These are phyloP conservation scores for Nixonia krombeini DNA, from an alignment of 1,140 invertebrate species.

Conservation along the genomic window DNA sequence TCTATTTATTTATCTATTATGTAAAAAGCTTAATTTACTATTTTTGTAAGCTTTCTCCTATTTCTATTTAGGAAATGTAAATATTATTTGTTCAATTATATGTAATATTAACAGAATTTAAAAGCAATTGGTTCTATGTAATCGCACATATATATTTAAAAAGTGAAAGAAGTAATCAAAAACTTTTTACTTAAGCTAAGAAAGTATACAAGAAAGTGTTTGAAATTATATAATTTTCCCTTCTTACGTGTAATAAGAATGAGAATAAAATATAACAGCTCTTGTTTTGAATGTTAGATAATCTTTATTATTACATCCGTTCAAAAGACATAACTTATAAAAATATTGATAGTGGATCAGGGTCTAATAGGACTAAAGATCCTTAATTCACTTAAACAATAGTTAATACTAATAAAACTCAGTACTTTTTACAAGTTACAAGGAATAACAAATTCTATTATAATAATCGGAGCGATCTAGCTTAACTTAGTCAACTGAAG, in stretches of 20 bases:
- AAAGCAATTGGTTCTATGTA: no score
- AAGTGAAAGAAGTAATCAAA: no score
- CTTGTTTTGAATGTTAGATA: constrained; percentile 68
- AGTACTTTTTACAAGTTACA: constrained; percentile 72
- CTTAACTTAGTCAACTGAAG: constrained; percentile 58
- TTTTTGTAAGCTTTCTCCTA: no score
- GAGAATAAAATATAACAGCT: no score
- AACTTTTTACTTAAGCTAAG: neutral
- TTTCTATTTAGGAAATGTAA: no score
- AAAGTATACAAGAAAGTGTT: neutral
- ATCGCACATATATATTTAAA: no score
- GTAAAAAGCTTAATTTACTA: no score
- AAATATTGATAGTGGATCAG: constrained; percentile 55
- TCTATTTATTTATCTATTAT: no score
- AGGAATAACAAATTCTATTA: constrained; percentile 70
- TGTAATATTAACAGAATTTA: no score
- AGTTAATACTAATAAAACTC: constrained; percentile 71
- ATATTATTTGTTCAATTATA: no score
- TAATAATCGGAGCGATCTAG: constrained; percentile 59
- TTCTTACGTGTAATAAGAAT: no score
- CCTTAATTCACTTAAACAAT: constrained; percentile 63
- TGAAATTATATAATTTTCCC: no score
- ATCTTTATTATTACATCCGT: constrained; percentile 71
- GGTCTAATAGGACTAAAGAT: constrained; percentile 64
- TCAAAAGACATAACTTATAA: constrained; percentile 70